These are phyloP conservation scores for Chaunax sp. DNA, from an alignment of 2,797 vertebrate species.

Conservation along the genomic window DNA sequence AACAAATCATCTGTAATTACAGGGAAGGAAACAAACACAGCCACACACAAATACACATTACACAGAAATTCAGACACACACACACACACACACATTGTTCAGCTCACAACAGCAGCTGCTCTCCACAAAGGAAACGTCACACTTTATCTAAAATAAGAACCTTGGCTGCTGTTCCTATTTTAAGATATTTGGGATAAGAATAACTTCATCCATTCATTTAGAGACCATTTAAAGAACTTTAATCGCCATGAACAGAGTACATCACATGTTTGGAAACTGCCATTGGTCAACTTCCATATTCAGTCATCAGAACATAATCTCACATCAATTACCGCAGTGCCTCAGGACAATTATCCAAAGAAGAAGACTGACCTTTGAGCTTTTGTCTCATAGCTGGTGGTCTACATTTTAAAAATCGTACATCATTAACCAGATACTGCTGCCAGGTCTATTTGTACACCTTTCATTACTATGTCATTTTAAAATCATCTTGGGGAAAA, in stretches of 20 bases:
- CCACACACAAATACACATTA: slow-evolving; percentile 3
- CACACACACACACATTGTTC: slow-evolving; percentile 12
- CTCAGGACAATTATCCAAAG: slow-evolving; percentile 15
- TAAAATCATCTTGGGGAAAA: too few relatives aligned
- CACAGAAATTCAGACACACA: background rate
- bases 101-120: slow-evolving; percentile 55
- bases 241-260: background rate
- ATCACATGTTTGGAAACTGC: slow-evolving; percentile 13
- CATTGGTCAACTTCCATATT: background rate
- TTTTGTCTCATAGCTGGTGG: slow-evolving; percentile 15
- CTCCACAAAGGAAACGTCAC: slow-evolving; percentile 41
- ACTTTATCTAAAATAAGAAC: slow-evolving; percentile 61
- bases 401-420: slow-evolving; percentile 1
- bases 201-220: slow-evolving; percentile 37
- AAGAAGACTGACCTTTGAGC: slow-evolving; percentile 23
- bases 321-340: background rate
- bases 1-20: slow-evolving; percentile 33
- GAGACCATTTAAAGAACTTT: background rate
- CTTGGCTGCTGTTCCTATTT: slow-evolving; percentile 61
- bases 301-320: background rate
- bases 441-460: background rate
- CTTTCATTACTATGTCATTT: background rate
- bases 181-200: slow-evolving; percentile 57
- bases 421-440: slow-evolving; percentile 2
- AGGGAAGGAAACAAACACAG: slow-evolving; percentile 11